Conservation (phyloP, 2,888 invertebrate genomes). For the Melieria picta region DNA sequence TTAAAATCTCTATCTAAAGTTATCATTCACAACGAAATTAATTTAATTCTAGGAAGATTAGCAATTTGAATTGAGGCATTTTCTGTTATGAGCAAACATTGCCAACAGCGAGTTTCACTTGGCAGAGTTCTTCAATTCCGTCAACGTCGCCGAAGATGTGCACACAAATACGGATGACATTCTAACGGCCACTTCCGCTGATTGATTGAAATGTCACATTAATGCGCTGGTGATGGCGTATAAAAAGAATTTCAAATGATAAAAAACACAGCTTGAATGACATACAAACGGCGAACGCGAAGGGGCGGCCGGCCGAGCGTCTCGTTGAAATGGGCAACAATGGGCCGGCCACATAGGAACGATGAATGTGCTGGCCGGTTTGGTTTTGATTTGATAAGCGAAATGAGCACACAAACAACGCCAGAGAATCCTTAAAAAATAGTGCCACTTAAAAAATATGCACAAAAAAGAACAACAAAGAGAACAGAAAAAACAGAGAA, state of each 20-base stretch:
- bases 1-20: too few relatives aligned
- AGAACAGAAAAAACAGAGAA: conserved; percentile 23
- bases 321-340: background rate
- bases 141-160: too few relatives aligned
- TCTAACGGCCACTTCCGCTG: conserved; percentile 42
- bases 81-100: too few relatives aligned
- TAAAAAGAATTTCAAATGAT: conserved; percentile 26
- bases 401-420: conserved; percentile 39
- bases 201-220: conserved; percentile 63
- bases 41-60: too few relatives aligned
- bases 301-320: background rate
- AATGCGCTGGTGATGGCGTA: conserved; percentile 39
- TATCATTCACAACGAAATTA: too few relatives aligned
- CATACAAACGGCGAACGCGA: conserved; percentile 31
- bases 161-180: conserved; percentile 6
- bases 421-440: conserved; percentile 43
- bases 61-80: too few relatives aligned
- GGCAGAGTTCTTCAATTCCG: too few relatives aligned
- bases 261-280: conserved; percentile 45
- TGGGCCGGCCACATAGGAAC: background rate
- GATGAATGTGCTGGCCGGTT: conserved; percentile 49
- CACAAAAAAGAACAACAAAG: conserved; percentile 13
- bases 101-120: too few relatives aligned
- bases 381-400: conserved; percentile 61
- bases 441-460: conserved; percentile 45